Evolutionary conservation across 2,797 vertebrate genomes (phyloP).

Genomic region (Phrynocephalus guinanensis): DNA sequence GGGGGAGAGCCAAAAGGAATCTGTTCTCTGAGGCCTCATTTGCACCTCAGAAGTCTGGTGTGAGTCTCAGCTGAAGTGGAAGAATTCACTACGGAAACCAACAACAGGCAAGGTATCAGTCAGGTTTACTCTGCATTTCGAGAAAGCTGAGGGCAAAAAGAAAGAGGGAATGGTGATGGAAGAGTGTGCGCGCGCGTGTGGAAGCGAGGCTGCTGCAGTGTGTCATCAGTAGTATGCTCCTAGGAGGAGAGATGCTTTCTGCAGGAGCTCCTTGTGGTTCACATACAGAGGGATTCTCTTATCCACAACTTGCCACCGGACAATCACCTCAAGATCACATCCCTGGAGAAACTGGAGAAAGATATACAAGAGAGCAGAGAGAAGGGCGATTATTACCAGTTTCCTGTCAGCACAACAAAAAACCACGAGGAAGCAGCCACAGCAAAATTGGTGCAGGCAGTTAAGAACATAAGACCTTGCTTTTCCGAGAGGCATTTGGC

Average conservation of each 20-base stretch:
- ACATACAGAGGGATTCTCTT: conserved; percentile 75
- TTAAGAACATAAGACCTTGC: background rate
- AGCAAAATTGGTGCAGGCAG: background rate
- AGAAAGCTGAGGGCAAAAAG: background rate
- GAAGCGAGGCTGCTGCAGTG: background rate
- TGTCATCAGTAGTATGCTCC: conserved; percentile 81
- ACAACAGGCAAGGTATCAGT: background rate
- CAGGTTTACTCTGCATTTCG: background rate
- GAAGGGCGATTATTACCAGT: background rate
- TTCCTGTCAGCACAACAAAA: background rate
- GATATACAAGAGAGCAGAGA: conserved; percentile 10
- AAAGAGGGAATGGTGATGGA: background rate
- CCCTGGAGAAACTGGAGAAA: conserved; percentile 73
- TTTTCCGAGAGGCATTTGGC: too few species aligned
- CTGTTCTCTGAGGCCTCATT: background rate
- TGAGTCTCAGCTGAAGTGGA: background rate
- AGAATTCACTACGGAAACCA: background rate
- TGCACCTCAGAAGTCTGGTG: background rate
- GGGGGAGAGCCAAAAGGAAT: background rate
- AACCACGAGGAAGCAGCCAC: background rate
- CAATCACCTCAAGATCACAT: conserved; percentile 54
- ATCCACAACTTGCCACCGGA: conserved; percentile 88
- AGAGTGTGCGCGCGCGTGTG: too few species aligned
- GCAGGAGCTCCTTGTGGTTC: conserved; percentile 84
- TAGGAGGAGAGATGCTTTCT: conserved; percentile 76